phyloP scores from a whole-genome alignment of 53 echinoderm and acorn worm species.

The Antedon mediterranea region DNA sequence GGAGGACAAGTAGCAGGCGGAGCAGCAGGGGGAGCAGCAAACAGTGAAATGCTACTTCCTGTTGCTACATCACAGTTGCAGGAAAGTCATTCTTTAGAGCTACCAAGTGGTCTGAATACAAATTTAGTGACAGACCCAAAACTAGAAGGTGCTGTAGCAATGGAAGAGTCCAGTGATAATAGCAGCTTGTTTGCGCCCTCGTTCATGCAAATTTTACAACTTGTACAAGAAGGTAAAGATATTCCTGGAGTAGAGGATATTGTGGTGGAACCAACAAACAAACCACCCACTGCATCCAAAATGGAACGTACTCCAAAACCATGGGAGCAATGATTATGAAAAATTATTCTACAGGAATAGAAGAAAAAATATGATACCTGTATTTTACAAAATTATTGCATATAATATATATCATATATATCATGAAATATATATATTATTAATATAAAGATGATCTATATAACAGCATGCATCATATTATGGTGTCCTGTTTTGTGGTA shows the following conservation, averaged over 20 bases:
- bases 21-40: not conserved
- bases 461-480: too few species aligned
- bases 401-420: too few species aligned
- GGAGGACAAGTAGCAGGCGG: too few species aligned
- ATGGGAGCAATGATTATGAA: conserved; percentile 3
- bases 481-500: too few species aligned
- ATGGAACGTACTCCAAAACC: conserved; percentile 10
- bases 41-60: too few species aligned
- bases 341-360: too few species aligned
- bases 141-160: not conserved
- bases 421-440: too few species aligned
- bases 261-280: conserved; percentile 6
- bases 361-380: too few species aligned
- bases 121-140: not conserved
- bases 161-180: not conserved
- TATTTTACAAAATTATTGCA: too few species aligned
- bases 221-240: conserved; percentile 12
- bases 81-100: not conserved
- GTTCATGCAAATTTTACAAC: conserved; percentile 4
- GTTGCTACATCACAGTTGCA: not conserved
- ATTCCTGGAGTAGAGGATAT: conserved; percentile 11
- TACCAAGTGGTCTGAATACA: not conserved
- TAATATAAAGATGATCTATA: too few species aligned
- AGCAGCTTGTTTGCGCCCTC: not conserved
- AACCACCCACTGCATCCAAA: not conserved